Base-by-base conservation (phyloP, 2,888 invertebrate species). In the Pyrochroa serraticornis region DNA sequence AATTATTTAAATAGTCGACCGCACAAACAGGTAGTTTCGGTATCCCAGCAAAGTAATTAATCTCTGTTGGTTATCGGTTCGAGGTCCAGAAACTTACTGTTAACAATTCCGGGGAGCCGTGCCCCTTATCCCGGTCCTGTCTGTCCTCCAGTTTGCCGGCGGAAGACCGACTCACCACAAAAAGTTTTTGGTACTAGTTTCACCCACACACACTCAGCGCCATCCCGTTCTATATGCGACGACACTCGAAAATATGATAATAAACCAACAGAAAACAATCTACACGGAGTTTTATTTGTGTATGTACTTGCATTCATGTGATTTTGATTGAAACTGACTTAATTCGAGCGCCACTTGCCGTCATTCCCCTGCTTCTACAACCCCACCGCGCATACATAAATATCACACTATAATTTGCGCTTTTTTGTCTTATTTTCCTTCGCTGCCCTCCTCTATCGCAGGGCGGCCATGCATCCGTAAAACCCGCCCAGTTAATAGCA, bases 401-500 rank as follows among this genome's bases (percentile, higher is more conserved):
- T 76, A 76, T 76, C 73, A 76, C 75, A 76, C 74, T 78, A 73
- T 79, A 79, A 79, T 79, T 79, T 79, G 73, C 76, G 70, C 75
- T 76, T 75, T 77, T 78, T 76, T 78, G 76, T 73, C 76, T 78
- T 77, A 76, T 76, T 77, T 75, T 72, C 69, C 60, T 75, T 74
- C 73, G 74, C 70, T 75, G 76, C 77, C 77, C 77, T 77, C 76
- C 77, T 77, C 77, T 77, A 71, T 72, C 77, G n/a, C n/a, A 77
- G 78, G 78, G 78, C 80, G 79, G 80, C 80, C 80, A 80, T 80
- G 79, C 76, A 78, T 78, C 76, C 77, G 76, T 77, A 77, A 77
- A 77, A 77, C 76, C 80, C 80, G 80, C 80, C 80, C 79, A 80
- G 79, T 77, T 80, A 80, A 80, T 80, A 77, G 78, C 79, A 77